Base-by-base conservation (phyloP, 2,113 vertebrate genomes). In the Corythaeola cristata region DNA sequence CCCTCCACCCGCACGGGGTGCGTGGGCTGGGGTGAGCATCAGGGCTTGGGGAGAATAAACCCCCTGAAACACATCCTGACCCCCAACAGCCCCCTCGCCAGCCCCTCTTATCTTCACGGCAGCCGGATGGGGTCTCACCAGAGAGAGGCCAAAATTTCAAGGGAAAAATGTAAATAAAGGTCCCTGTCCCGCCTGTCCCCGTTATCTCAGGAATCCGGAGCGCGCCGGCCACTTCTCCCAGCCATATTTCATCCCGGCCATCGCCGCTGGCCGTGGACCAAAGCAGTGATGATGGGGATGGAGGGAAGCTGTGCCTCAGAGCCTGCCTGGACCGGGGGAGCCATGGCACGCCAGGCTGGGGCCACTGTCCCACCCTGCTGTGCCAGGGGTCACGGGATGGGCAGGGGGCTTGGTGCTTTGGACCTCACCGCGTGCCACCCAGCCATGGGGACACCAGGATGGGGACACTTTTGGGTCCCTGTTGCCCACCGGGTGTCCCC, bases 91-190 rank as follows among this genome's bases (percentile, higher is more conserved):
- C 63, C 80, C 60, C 30, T 75, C 20, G 0, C 33, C 69, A 85
- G 56, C 28, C 69, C 19, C 52, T 75, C 82, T 95, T 96, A 96
- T 95, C 93, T 95, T 85, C 28, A 9, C 9, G 19, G 75, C 78
- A 82, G 85, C 75, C 6, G 3, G 79, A 95, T 63, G 67, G 85
- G 67, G 66, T 92, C 56, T 88, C 82, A 76, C 22, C 52, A 92
- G 74, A 90, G 63, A 71, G 64, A 83, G 71, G 82, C 49, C 4
- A 4, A 92, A 90, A 96, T 96, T 95, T 96, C 86, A 63, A 85
- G 78, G 89, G 64, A 96, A 88, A 96, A 92, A 93, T 93, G 89
- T 96, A 96, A 96, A 96, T 96, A 96, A 92, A 97, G 33, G 93
- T 97, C 93, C 33, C 79, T 97, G 95, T 95, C 96, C 91, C 4